Evolutionary conservation across 1,140 invertebrate species (phyloP).

Genomic region (Xylocopa sonorina): DNA sequence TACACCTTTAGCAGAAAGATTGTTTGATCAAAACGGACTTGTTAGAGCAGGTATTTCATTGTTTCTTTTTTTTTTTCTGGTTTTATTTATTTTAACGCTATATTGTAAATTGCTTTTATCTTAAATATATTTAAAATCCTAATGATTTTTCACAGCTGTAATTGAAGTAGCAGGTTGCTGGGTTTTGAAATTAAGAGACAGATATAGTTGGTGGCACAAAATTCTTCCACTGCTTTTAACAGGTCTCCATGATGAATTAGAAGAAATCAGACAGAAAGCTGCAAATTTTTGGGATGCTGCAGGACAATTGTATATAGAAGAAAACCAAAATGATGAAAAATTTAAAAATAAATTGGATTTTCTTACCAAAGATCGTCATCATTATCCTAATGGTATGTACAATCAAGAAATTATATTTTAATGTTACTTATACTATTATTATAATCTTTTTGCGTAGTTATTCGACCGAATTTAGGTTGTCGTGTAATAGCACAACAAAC

Average conservation of each 20-base stretch:
- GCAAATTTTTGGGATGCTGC: constrained; percentile 85
- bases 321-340: constrained; percentile 90
- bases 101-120: not conserved
- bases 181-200: constrained; percentile 87
- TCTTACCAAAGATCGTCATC: constrained; percentile 81
- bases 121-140: constrained; percentile 12
- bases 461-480: constrained; percentile 89
- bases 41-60: constrained; percentile 82
- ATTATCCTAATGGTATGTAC: constrained; percentile 85
- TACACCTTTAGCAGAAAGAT: constrained; percentile 87
- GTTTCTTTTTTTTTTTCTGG: not conserved
- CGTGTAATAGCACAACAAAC: constrained; percentile 87
- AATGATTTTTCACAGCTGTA: constrained; percentile 81
- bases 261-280: constrained; percentile 84
- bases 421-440: not conserved
- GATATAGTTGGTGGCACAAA: constrained; percentile 90
- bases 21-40: constrained; percentile 88
- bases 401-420: not conserved
- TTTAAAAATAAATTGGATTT: constrained; percentile 89
- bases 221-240: constrained; percentile 90
- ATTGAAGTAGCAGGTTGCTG: constrained; percentile 86
- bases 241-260: constrained; percentile 87
- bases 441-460: constrained; percentile 79
- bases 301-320: constrained; percentile 87
- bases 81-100: not conserved